Evolutionary conservation across 2,797 vertebrate species (phyloP).

Genomic region (Sebastes paucispinis): DNA sequence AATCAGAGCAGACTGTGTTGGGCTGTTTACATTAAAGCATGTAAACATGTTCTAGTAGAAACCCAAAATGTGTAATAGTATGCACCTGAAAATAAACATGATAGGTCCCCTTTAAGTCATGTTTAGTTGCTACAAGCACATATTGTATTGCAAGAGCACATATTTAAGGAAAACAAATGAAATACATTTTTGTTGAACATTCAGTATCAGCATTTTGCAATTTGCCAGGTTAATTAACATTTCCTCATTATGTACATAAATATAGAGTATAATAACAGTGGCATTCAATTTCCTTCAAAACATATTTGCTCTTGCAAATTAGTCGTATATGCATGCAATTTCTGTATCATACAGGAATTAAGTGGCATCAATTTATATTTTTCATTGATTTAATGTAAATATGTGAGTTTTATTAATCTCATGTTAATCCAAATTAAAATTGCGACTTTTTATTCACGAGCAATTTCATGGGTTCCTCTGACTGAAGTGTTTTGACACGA

Average conservation of each 20-base stretch:
- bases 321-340: accelerated
- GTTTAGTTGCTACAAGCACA: neutral
- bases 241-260: neutral
- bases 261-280: too few species aligned
- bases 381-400: neutral
- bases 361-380: neutral
- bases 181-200: neutral
- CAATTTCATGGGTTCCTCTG: neutral
- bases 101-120: too few species aligned
- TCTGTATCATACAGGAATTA: too few species aligned
- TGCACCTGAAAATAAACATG: too few species aligned
- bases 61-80: too few species aligned
- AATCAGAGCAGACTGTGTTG: too few species aligned
- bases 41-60: too few species aligned
- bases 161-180: neutral
- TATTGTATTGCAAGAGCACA: neutral
- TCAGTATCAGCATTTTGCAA: neutral
- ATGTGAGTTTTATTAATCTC: neutral
- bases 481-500: neutral
- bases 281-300: too few species aligned
- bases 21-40: too few species aligned
- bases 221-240: neutral
- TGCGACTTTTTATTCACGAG: neutral
- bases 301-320: neutral
- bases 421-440: neutral